These are phyloP conservation scores for Chionis minor DNA, from an alignment of 2,113 vertebrate genomes.

Conservation along the genomic window DNA sequence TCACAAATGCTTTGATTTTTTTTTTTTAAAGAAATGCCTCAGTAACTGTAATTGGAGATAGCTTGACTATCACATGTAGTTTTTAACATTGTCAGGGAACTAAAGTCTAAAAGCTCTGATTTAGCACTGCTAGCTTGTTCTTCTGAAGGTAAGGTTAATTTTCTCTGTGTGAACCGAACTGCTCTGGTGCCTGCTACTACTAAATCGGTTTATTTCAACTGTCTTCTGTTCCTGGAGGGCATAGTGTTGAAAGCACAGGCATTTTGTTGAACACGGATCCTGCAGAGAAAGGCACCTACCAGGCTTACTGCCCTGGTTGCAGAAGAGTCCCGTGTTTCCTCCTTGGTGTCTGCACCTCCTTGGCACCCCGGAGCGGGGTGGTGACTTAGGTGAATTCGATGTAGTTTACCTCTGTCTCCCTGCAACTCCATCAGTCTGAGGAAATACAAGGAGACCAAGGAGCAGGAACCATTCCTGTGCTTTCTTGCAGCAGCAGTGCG, in stretches of 20 bases:
- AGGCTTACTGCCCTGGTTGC: not conserved
- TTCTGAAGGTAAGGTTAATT: not conserved
- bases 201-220: not conserved
- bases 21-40: not conserved
- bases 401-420: not conserved
- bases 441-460: not conserved
- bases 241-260: not conserved
- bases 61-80: not conserved
- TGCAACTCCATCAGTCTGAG: not conserved
- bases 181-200: not conserved
- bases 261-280: not conserved
- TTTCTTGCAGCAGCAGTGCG: not conserved
- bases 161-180: not conserved
- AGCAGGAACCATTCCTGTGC: not conserved
- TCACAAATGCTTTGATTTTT: not conserved
- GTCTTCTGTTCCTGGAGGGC: not conserved
- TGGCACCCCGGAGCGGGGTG: rapidly evolving
- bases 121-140: not conserved
- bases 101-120: not conserved
- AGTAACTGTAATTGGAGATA: not conserved
- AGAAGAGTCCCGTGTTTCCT: not conserved
- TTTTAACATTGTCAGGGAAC: not conserved
- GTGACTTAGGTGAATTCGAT: not conserved
- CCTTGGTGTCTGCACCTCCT: too few species aligned
- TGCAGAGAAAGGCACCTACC: not conserved